A percentile compares a stretch with the other conserved stretches of the same genome.
Evolutionary conservation across 2,113 vertebrate species (phyloP).

Genomic region (Falcunculus frontatus): DNA sequence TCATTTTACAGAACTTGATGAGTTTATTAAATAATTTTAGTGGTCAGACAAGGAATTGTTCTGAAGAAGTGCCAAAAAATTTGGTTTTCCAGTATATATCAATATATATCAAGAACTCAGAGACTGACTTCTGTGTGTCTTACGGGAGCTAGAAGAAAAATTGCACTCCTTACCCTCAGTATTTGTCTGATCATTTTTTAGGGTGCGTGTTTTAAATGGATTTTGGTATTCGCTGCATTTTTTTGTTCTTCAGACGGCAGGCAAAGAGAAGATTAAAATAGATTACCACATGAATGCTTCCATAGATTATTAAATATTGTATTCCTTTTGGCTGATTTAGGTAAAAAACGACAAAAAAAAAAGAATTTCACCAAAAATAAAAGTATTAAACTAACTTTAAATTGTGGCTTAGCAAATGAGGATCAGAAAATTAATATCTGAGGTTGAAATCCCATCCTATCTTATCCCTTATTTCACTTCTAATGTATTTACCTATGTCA

Average conservation of each 20-base stretch:
- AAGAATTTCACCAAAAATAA: background rate
- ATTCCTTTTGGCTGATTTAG: conserved; percentile 13
- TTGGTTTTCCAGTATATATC: background rate
- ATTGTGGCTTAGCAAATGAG: conserved; percentile 2
- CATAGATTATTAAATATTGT: conserved; percentile 3
- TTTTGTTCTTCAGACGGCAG: background rate
- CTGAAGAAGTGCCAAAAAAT: background rate
- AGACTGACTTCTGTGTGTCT: background rate
- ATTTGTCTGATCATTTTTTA: background rate
- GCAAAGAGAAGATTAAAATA: conserved; percentile 39
- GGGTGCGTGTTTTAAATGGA: background rate
- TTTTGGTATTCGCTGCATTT: background rate
- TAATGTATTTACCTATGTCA: background rate
- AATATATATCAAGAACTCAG: background rate
- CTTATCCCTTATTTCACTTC: background rate
- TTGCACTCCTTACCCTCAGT: background rate
- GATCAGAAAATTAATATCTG: conserved; percentile 22
- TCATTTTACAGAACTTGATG: background rate
- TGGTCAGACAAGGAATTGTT: background rate
- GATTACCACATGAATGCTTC: conserved; percentile 3
- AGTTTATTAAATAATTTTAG: background rate
- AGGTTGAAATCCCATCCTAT: background rate
- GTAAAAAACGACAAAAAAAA: background rate
- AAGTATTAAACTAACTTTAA: conserved; percentile 25
- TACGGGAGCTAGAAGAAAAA: background rate